Evolutionary conservation across 2,888 invertebrate genomes (phyloP).

Genomic region (Sphaerolaimus hirsutus): DNA sequence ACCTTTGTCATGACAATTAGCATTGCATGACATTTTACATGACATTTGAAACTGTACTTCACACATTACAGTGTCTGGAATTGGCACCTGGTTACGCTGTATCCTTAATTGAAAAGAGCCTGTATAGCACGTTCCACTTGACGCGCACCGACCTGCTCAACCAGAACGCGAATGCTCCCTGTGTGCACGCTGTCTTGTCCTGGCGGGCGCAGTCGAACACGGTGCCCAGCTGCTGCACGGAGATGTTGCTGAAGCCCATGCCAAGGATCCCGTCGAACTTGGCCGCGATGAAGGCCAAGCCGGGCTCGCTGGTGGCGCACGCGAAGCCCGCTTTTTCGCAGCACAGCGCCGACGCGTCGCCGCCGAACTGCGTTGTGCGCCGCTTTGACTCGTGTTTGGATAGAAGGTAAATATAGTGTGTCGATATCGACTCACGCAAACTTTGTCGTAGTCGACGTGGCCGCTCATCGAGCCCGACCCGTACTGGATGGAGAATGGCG

Average conservation of each 20-base stretch:
- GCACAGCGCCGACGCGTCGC: too few relatives aligned
- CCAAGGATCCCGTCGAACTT: slow-evolving; percentile 82
- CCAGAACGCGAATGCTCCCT: slow-evolving; percentile 22
- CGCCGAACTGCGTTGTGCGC: too few relatives aligned
- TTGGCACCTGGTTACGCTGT: too few relatives aligned
- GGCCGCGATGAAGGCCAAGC: slow-evolving; percentile 75
- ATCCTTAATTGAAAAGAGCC: too few relatives aligned
- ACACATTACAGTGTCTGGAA: too few relatives aligned
- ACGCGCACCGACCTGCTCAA: slow-evolving; percentile 12
- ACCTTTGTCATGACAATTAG: too few relatives aligned
- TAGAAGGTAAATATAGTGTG: too few relatives aligned
- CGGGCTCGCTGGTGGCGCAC: slow-evolving; percentile 80
- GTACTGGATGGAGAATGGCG: slow-evolving; percentile 69
- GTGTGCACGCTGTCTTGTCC: too few relatives aligned
- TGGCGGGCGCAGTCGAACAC: slow-evolving; percentile 77
- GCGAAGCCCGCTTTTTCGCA: slow-evolving; percentile 59
- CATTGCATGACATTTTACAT: too few relatives aligned
- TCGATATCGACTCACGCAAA: slow-evolving; percentile 43
- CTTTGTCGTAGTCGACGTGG: slow-evolving; percentile 66
- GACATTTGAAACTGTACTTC: too few relatives aligned
- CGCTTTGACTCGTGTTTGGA: too few relatives aligned
- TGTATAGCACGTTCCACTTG: too few relatives aligned
- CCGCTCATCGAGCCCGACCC: slow-evolving; percentile 88
- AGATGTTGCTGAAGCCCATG: slow-evolving; percentile 14
- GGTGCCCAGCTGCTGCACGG: slow-evolving; percentile 37